Evolutionary conservation across 2,797 vertebrate genomes (phyloP).

Genomic region (Rhinatrema bivittatum): DNA sequence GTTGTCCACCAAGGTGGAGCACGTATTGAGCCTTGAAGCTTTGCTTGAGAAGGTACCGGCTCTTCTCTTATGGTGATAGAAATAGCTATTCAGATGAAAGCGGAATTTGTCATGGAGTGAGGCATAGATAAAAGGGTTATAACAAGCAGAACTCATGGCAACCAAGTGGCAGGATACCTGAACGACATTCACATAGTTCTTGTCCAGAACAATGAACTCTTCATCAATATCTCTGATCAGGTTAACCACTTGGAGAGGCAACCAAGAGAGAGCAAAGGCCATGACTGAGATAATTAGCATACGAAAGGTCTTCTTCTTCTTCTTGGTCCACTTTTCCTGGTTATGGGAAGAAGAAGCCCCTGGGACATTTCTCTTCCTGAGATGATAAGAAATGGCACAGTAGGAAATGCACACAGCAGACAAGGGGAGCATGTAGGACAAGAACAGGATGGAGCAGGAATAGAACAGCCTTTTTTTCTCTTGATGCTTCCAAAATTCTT

Average conservation of each 20-base stretch:
- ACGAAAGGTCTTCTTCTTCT: constrained; percentile 72
- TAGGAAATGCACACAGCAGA: constrained; percentile 70
- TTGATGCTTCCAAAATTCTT: constrained; percentile 75
- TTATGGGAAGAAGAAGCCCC: constrained; percentile 47
- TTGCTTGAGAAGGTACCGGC: constrained; percentile 49
- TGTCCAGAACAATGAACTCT: constrained; percentile 74
- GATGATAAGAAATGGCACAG: constrained; percentile 70
- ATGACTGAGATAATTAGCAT: constrained; percentile 68
- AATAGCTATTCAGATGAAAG: constrained; percentile 57
- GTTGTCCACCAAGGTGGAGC: constrained; percentile 51
- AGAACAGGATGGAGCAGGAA: constrained; percentile 70
- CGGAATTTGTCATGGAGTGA: constrained; percentile 75
- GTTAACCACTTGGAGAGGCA: constrained; percentile 79
- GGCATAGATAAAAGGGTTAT: constrained; percentile 85
- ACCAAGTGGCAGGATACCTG: constrained; percentile 79
- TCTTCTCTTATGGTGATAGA: constrained; percentile 45
- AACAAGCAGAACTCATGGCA: constrained; percentile 83
- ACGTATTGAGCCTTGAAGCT: constrained; percentile 52
- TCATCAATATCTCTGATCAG: constrained; percentile 79
- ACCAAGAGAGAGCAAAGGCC: constrained; percentile 80
- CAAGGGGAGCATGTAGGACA: constrained; percentile 77
- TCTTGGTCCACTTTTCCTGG: constrained; percentile 59
- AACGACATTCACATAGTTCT: constrained; percentile 73
- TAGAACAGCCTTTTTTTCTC: constrained; percentile 66
- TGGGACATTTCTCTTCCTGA: constrained; percentile 56